Evolutionary conservation across 2,113 vertebrate genomes (phyloP), one percentile per base, ranked within the genome.

Genomic region (Alligator sinensis): DNA sequence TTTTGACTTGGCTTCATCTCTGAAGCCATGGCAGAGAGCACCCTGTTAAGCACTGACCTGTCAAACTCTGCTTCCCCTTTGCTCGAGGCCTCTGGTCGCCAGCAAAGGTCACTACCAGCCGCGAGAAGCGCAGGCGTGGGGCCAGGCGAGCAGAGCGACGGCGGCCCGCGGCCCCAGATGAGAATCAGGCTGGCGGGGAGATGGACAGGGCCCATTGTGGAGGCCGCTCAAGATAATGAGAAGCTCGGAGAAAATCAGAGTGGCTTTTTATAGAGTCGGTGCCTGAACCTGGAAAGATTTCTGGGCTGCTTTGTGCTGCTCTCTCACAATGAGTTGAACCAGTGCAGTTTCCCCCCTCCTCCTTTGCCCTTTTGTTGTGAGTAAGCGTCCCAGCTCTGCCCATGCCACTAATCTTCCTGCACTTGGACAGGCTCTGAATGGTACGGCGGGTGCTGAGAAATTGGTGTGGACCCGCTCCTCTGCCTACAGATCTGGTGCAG

Each of bases 41-140:
- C 19, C 54, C n/a, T 19, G 34, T 24, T 63, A 83, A 84, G 57
- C 3, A 1, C 27, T 12, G 28, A 9, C 27, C 78, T 21, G 30
- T 88, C 55, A 34, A 80, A 86, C 85, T 92, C 87, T 68, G 5
- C 25, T 59, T 14, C 21, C 2, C 15, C 22, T 4, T 79, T 14
- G 60, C 18, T 11, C 4, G 84, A 66, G 80, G 63, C 15, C 94
- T 74, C n/a, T 0, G 0, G 54, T 54, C 77, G 77, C 30, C 70
- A 38, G 9, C 38, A 8, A 47, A 75, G 25, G 55, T 82, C 55
- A 18, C 10, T 61, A 25, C 58, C 54, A 15, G 24, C 3, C 0
- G 0, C 0, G 1, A 11, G 64, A 34, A 47, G 47, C 54, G 64
- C 2, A 2, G 54, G 64, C 25, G 57, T 0, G 0, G 66, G 80